These are phyloP conservation scores for Sphenopsis melanotis DNA, from an alignment of 2,797 vertebrate genomes.

Conservation along the genomic window DNA sequence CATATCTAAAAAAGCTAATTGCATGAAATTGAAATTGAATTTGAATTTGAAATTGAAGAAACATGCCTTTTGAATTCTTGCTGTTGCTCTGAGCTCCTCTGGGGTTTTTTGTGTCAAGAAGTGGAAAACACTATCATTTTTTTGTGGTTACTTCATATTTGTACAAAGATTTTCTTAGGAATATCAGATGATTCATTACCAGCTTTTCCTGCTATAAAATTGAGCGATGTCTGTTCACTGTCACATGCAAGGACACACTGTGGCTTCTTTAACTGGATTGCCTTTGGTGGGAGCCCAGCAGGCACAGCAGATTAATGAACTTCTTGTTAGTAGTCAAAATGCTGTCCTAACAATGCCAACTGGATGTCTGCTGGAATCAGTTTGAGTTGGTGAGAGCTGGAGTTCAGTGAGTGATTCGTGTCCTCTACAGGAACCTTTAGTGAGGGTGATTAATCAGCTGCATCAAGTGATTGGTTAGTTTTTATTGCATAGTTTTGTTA, in stretches of 20 bases:
- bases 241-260: neutral
- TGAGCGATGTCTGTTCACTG: neutral
- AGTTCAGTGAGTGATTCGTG: constrained; percentile 17
- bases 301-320: constrained; percentile 24
- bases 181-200: neutral
- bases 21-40: neutral
- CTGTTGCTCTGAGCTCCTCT: neutral
- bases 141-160: neutral
- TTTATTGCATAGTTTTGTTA: neutral
- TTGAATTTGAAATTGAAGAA: neutral
- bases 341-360: constrained; percentile 27
- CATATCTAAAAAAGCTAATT: neutral
- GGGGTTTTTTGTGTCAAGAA: neutral
- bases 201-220: neutral
- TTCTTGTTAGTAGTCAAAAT: constrained; percentile 25
- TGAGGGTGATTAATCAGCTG: constrained; percentile 37
- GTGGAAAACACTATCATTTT: neutral
- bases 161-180: neutral
- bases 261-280: neutral
- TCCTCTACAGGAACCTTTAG: constrained; percentile 4
- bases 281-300: constrained; percentile 42
- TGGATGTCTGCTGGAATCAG: constrained; percentile 23
- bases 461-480: neutral
- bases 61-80: neutral
- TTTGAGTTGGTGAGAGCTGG: neutral